Evolutionary conservation across 2,113 vertebrate species (phyloP).

Genomic region (Strix aluco): DNA sequence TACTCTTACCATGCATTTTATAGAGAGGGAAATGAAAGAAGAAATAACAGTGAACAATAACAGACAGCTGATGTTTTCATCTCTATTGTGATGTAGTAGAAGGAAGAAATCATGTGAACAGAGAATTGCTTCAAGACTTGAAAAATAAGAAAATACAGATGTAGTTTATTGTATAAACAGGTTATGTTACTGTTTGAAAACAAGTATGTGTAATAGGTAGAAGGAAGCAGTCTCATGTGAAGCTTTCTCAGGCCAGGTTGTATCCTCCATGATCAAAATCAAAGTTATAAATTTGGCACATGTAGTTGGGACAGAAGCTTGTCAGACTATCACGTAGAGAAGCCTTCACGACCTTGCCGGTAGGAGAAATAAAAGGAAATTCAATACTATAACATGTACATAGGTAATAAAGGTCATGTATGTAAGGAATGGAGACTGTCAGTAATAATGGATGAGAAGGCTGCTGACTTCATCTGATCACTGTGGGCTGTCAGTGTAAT

Average conservation of each 20-base stretch:
- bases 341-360: neutral
- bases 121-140: neutral
- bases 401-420: neutral
- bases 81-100: neutral
- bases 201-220: neutral
- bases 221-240: neutral
- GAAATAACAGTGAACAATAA: neutral
- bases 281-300: neutral
- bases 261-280: neutral
- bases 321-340: rapidly evolving
- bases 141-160: neutral
- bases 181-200: neutral
- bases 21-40: neutral
- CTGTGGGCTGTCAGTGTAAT: neutral
- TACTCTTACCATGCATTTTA: neutral
- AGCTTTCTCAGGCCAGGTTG: neutral
- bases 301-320: neutral
- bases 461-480: neutral
- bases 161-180: neutral
- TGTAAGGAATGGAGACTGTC: neutral
- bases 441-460: neutral
- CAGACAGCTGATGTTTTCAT: neutral
- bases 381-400: neutral
- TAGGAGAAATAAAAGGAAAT: neutral
- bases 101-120: neutral